Evolutionary conservation across 2,888 invertebrate genomes (phyloP).

Genomic region (Nasonovia ribisnigri): DNA sequence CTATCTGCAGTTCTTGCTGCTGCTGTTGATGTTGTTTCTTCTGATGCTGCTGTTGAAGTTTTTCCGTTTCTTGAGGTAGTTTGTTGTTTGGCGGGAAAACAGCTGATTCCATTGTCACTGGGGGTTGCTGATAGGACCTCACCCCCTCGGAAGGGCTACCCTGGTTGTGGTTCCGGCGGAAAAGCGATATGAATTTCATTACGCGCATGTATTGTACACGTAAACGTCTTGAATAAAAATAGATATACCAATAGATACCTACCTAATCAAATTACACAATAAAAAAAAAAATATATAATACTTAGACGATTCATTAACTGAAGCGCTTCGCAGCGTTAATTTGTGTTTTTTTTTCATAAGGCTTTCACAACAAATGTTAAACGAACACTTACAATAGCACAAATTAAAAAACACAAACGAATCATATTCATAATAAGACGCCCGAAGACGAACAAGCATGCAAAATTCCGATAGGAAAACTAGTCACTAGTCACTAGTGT

Average conservation of each 20-base stretch:
- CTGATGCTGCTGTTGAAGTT: slow-evolving; percentile 72
- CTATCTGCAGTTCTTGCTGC: slow-evolving; percentile 70
- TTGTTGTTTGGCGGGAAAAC: slow-evolving; percentile 64
- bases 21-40: slow-evolving; percentile 71
- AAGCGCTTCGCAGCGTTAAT: slow-evolving; percentile 25
- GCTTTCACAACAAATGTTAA: slow-evolving; percentile 29
- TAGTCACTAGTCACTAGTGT: background rate
- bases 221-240: background rate
- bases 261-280: slow-evolving; percentile 26
- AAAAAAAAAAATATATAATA: background rate
- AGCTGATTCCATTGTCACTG: slow-evolving; percentile 64
- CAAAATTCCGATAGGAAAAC: slow-evolving; percentile 3
- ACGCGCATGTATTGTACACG: slow-evolving; percentile 69
- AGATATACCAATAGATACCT: background rate
- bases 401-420: slow-evolving; percentile 40
- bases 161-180: slow-evolving; percentile 82
- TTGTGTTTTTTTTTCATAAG: slow-evolving; percentile 15
- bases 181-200: slow-evolving; percentile 93
- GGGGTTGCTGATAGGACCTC: slow-evolving; percentile 64
- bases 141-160: slow-evolving; percentile 58
- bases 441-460: background rate
- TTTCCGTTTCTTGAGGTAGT: slow-evolving; percentile 70
- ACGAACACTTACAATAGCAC: slow-evolving; percentile 10
- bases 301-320: background rate
- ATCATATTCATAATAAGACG: background rate